Evolutionary conservation across 1,140 invertebrate species (phyloP).

Genomic region (Leptoteleia sp.): DNA sequence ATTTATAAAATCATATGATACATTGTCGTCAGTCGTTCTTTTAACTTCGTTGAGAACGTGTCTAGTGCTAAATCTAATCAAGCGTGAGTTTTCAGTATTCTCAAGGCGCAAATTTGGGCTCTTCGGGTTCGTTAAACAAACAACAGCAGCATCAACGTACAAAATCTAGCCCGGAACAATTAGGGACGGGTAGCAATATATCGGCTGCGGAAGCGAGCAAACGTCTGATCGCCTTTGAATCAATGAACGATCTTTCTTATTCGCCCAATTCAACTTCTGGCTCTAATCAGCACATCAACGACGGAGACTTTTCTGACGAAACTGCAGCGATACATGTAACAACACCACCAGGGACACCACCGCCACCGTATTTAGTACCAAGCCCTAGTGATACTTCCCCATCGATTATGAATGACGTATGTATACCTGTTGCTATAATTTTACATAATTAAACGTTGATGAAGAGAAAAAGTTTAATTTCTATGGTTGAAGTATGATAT

Average conservation of each 20-base stretch:
- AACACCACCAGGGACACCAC: conserved; percentile 92
- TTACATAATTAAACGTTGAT: no score
- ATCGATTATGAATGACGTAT: conserved; percentile 76
- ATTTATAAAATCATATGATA: no score
- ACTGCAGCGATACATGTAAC: conserved; percentile 72
- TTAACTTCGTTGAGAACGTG: no score
- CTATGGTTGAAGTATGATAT: no score
- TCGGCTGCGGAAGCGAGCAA: conserved; percentile 80
- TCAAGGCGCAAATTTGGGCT: conserved; percentile 75
- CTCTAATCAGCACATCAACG: conserved; percentile 44
- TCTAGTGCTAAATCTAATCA: background rate
- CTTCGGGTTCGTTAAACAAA: conserved; percentile 76
- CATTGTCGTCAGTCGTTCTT: no score
- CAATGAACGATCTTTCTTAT: conserved; percentile 82
- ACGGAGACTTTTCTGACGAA: conserved; percentile 68
- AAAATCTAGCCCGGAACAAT: conserved; percentile 86
- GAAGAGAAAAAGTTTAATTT: no score
- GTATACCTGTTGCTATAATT: conserved; percentile 40
- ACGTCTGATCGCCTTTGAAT: conserved; percentile 83
- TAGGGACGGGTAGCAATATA: conserved; percentile 79
- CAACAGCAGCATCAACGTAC: conserved; percentile 81
- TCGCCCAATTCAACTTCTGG: conserved; percentile 31
- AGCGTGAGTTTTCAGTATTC: conserved; percentile 72
- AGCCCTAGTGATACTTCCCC: conserved; percentile 73
- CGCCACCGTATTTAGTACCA: conserved; percentile 88